Evolutionary conservation across 2,797 vertebrate species (phyloP).

Genomic region (Spea hammondii): DNA sequence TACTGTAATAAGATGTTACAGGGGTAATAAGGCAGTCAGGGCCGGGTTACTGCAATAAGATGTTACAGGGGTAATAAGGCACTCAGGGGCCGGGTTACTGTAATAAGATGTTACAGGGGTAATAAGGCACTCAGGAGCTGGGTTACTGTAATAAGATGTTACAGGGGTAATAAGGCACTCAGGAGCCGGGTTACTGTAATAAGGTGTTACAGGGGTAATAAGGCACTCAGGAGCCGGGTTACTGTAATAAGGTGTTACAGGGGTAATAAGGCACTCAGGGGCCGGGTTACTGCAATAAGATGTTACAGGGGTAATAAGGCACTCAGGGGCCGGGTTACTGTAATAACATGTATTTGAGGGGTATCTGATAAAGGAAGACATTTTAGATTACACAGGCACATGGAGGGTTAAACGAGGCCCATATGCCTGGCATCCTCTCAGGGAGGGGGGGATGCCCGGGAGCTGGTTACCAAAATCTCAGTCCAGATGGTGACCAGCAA

Average conservation of each 20-base stretch:
- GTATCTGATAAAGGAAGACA: background rate
- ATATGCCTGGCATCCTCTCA: slow-evolving; percentile 40
- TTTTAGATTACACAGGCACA: slow-evolving; percentile 1
- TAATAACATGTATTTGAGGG: background rate
- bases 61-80: slow-evolving; percentile 18
- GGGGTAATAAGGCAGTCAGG: slow-evolving; percentile 33
- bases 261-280: slow-evolving; percentile 14
- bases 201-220: slow-evolving; percentile 30
- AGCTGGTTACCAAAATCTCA: slow-evolving; percentile 47
- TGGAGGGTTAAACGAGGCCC: slow-evolving; percentile 36
- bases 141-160: slow-evolving; percentile 22
- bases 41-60: slow-evolving; percentile 25
- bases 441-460: slow-evolving; percentile 38
- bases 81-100: slow-evolving; percentile 11
- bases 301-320: slow-evolving; percentile 1
- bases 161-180: slow-evolving; percentile 32
- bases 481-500: slow-evolving; percentile 58
- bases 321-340: slow-evolving; percentile 3
- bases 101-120: slow-evolving; percentile 23
- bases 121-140: slow-evolving; percentile 13
- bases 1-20: slow-evolving; percentile 32
- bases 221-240: slow-evolving; percentile 21
- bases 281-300: slow-evolving; percentile 30
- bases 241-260: slow-evolving; percentile 32
- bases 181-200: slow-evolving; percentile 29